Percentiles rank a stretch among this genome's conserved stretches.
Evolutionary conservation across 1,140 invertebrate species (phyloP).

Genomic region (Melitaea cinxia): DNA sequence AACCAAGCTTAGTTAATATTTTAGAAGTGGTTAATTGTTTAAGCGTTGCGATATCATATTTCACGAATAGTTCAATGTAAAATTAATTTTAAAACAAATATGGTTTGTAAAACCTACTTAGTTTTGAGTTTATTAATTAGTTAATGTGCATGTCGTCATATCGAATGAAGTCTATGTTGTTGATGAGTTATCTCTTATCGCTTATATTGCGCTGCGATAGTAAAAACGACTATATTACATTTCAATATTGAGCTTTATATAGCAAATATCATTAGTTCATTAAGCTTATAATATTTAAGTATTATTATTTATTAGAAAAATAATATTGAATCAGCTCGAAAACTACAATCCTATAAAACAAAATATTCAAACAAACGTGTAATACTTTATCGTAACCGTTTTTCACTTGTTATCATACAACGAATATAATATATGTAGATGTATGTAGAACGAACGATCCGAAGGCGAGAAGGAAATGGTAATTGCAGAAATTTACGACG

Average conservation of each 20-base stretch:
- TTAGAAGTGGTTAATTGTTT: constrained; percentile 10
- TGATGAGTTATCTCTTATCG: constrained; percentile 3
- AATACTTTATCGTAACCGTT: neutral
- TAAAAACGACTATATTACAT: constrained; percentile 4
- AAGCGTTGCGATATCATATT: constrained; percentile 10
- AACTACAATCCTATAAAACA: neutral
- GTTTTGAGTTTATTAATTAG: neutral
- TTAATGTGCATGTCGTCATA: neutral
- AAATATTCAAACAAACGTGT: neutral
- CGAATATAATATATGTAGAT: constrained; percentile 59
- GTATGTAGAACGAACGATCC: neutral
- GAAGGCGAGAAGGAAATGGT: neutral
- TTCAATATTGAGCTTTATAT: constrained; percentile 8
- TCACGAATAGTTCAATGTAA: constrained; percentile 4
- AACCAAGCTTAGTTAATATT: constrained; percentile 29
- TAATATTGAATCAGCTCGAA: neutral
- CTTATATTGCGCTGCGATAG: constrained; percentile 7
- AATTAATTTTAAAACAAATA: constrained; percentile 5
- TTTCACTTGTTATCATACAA: constrained; percentile 67
- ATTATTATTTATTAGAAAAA: neutral
- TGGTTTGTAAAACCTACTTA: neutral
- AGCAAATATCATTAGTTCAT: constrained; percentile 1
- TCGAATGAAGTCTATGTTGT: constrained; percentile 9
- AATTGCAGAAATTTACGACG: neutral
- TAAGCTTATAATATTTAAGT: neutral